Conservation (phyloP, 2,113 vertebrate genomes). For the Cariama cristata region DNA sequence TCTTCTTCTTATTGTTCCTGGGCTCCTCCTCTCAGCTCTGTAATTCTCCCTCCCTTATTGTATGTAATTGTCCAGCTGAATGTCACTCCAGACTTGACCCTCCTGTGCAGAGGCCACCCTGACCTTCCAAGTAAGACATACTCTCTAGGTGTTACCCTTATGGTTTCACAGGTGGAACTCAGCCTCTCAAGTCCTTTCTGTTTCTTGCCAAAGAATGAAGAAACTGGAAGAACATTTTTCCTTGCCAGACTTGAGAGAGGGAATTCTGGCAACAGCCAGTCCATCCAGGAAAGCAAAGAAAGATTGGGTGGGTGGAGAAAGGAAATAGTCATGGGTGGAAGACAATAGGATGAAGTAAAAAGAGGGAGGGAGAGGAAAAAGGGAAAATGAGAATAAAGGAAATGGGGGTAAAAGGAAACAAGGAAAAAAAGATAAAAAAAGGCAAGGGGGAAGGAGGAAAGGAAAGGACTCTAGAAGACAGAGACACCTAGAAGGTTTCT, state of each 20-base stretch:
- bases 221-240: not conserved
- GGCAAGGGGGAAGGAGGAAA: not conserved
- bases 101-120: not conserved
- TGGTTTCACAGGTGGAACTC: not conserved
- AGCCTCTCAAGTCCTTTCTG: not conserved
- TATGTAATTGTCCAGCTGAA: not conserved
- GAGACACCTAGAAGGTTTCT: not conserved
- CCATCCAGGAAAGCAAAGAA: not conserved
- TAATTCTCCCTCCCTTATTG: not conserved
- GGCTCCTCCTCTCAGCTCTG: not conserved
- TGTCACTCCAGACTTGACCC: not conserved
- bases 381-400: not conserved
- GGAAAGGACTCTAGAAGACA: not conserved
- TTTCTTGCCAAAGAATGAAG: not conserved
- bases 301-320: not conserved
- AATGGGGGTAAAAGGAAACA: rapidly evolving
- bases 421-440: not conserved
- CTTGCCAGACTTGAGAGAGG: not conserved
- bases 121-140: not conserved
- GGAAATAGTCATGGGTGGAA: not conserved
- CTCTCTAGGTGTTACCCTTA: not conserved
- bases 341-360: not conserved
- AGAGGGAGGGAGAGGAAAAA: not conserved
- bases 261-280: not conserved
- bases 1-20: not conserved